phyloP scores from a whole-genome alignment of 1,140 invertebrate species.

The Trichonephila clavata region DNA sequence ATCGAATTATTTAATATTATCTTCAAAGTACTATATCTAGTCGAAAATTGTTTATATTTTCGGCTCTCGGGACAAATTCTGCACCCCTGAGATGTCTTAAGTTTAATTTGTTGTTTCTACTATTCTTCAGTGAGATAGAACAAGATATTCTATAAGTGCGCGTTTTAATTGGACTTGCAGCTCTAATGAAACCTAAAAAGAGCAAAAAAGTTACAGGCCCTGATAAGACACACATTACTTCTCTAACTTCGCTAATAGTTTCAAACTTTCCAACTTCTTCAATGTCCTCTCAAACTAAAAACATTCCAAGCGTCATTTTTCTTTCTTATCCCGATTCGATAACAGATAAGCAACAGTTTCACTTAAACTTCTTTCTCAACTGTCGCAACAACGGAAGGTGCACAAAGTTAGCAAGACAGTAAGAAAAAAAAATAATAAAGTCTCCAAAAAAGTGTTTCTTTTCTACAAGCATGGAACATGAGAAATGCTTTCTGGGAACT shows the following conservation, averaged over 20 bases:
- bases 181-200: no score
- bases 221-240: slow-evolving; percentile 29
- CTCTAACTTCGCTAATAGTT: slow-evolving; percentile 20
- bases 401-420: not conserved
- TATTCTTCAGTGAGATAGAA: not conserved
- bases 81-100: no score
- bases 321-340: slow-evolving; percentile 30
- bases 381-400: slow-evolving; percentile 9
- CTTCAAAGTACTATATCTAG: no score
- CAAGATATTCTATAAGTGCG: not conserved
- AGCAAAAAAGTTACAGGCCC: not conserved
- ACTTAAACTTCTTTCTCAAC: slow-evolving; percentile 38
- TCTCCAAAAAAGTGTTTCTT: not conserved
- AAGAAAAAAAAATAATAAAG: not conserved
- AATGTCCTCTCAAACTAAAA: slow-evolving; percentile 40
- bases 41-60: no score
- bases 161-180: not conserved
- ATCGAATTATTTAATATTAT: no score
- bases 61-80: no score
- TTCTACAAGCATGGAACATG: slow-evolving; percentile 47
- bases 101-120: no score
- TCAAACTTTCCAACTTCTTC: slow-evolving; percentile 29
- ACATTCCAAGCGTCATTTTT: slow-evolving; percentile 26
- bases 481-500: slow-evolving; percentile 53
- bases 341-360: slow-evolving; percentile 37